Conservation (phyloP, 2,888 invertebrate species). For the Epinotia ramella region DNA sequence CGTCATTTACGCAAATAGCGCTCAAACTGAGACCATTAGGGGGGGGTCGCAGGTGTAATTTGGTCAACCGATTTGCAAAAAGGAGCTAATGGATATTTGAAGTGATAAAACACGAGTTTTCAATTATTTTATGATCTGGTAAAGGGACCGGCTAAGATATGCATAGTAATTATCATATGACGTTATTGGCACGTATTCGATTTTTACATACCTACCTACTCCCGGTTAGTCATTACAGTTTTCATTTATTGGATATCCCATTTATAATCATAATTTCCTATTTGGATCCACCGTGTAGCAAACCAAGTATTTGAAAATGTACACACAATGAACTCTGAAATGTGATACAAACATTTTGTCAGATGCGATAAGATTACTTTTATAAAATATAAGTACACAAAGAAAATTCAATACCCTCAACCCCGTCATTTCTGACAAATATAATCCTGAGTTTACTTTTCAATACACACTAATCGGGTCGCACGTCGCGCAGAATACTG, state of each 20-base stretch:
- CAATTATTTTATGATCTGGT: neutral
- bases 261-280: no score
- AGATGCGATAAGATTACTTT: neutral
- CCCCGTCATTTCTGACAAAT: slow-evolving; percentile 29
- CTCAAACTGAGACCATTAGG: neutral
- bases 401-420: slow-evolving; percentile 2
- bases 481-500: slow-evolving; percentile 46
- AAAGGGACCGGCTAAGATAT: no score
- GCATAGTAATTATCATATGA: no score
- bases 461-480: slow-evolving; percentile 48
- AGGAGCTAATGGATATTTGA: neutral
- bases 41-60: slow-evolving; percentile 4
- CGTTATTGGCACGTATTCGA: no score
- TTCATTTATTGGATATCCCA: no score
- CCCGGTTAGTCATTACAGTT: no score
- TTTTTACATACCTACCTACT: no score
- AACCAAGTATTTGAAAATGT: neutral
- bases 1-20: slow-evolving; percentile 47
- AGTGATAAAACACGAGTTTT: neutral
- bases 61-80: neutral
- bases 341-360: neutral
- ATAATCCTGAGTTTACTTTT: slow-evolving; percentile 47
- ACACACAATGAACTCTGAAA: neutral
- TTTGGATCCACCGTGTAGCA: no score
- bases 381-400: neutral